Evolutionary conservation across 2,888 invertebrate genomes (phyloP).

Genomic region (Scaptomyza parva): DNA sequence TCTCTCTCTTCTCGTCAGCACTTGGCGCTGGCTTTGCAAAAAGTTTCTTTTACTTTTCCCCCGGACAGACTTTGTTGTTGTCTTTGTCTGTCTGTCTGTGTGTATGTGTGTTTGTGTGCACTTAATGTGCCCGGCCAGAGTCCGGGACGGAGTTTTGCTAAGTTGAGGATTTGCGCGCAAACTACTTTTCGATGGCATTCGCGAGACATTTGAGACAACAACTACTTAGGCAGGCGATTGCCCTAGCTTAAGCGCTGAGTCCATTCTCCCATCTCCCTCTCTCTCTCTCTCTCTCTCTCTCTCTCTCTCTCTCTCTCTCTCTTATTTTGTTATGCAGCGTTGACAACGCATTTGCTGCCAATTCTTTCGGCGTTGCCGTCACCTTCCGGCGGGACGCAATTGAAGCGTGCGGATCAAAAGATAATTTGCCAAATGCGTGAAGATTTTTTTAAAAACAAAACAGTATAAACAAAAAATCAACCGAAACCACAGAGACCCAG

Average conservation of each 20-base stretch:
- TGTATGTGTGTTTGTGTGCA: conserved; percentile 37
- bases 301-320: background rate
- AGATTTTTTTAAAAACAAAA: conserved; percentile 68
- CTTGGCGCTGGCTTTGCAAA: conserved; percentile 67
- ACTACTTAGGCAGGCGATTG: conserved; percentile 83
- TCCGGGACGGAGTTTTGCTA: conserved; percentile 65
- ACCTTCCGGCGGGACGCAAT: conserved; percentile 52
- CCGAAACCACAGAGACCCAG: conserved; percentile 26
- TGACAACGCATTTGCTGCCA: conserved; percentile 63
- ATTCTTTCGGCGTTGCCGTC: conserved; percentile 26
- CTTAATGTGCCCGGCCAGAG: conserved; percentile 64
- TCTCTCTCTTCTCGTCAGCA: conserved; percentile 16
- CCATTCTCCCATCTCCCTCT: background rate
- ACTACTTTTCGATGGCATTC: conserved; percentile 77
- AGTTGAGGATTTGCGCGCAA: conserved; percentile 81
- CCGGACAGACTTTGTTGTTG: conserved; percentile 58
- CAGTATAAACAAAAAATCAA: conserved; percentile 49
- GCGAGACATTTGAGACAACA: conserved; percentile 71
- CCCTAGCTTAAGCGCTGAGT: conserved; percentile 69
- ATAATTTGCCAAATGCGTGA: conserved; percentile 83
- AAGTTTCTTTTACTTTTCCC: conserved; percentile 60
- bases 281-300: background rate
- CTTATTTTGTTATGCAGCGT: conserved; percentile 38
- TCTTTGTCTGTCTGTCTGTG: conserved; percentile 55
- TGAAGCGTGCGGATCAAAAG: conserved; percentile 83